These are phyloP conservation scores for Atopsyche davidsoni DNA, from an alignment of 1,140 invertebrate species.

Conservation along the genomic window DNA sequence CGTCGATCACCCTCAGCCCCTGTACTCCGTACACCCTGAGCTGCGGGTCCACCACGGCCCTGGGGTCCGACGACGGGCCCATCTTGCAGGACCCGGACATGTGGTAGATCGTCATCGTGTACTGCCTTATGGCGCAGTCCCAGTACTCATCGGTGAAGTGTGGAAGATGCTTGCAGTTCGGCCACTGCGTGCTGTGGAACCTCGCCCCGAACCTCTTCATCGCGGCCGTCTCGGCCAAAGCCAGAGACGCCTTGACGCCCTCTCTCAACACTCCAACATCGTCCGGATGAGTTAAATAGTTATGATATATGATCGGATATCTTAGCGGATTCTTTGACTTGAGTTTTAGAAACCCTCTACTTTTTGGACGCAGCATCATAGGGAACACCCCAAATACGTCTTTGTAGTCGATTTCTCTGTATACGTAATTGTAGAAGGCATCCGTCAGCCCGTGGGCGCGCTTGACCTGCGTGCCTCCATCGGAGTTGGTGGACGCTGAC, in stretches of 20 bases:
- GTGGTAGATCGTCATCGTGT: constrained; percentile 84
- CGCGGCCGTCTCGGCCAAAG: constrained; percentile 66
- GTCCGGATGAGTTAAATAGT: constrained; percentile 77
- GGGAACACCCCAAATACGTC: constrained; percentile 77
- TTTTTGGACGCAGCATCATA: constrained; percentile 82
- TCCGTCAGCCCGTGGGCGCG: constrained; percentile 72
- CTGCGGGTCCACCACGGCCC: constrained; percentile 76
- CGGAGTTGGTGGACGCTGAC: constrained; percentile 70
- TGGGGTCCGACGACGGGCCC: constrained; percentile 68
- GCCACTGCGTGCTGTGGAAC: constrained; percentile 63
- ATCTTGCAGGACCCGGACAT: constrained; percentile 80
- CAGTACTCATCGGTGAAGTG: constrained; percentile 78
- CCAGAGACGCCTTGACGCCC: constrained; percentile 78
- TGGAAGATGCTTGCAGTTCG: constrained; percentile 72
- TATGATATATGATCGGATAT: constrained; percentile 82
- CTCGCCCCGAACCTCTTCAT: constrained; percentile 69
- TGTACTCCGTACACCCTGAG: constrained; percentile 69
- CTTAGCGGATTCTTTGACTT: constrained; percentile 72
- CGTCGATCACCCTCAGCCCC: constrained; percentile 72
- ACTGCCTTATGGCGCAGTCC: constrained; percentile 71
- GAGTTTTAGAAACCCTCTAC: constrained; percentile 71
- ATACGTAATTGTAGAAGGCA: constrained; percentile 72
- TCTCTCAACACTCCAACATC: constrained; percentile 74
- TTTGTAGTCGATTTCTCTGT: constrained; percentile 58
- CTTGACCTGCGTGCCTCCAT: constrained; percentile 70